Evolutionary conservation across 2,113 vertebrate genomes (phyloP), one percentile per base, ranked within the genome.

Genomic region (Erythrocercus mccallii): DNA sequence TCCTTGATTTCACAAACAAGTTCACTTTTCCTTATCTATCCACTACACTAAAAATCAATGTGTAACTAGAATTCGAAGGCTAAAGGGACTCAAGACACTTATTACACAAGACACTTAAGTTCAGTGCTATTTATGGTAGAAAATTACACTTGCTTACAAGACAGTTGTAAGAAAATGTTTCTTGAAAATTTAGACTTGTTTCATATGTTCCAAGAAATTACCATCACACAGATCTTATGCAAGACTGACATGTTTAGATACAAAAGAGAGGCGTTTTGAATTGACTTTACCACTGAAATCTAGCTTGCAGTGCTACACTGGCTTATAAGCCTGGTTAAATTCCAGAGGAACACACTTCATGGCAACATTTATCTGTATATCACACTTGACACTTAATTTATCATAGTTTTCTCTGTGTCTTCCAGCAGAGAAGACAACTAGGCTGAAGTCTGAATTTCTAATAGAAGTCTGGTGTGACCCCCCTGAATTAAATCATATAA

Each of bases 21-120:
- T 92, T 94, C 65, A 86, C 80, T 92, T 94, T 83, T 73, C 88
- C 88, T 92, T 94, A 92, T 94, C 83, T 92, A 95, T 71, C 77
- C 51, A 68, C 40, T 83, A 62, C 82, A 71, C 68, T 81, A 84
- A 92, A 94, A 95, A 94, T 96, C 90, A 93, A 93, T 76, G 79
- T 58, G 79, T 80, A 95, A 90, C 50, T 77, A 62, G 82, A 92
- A 95, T 16, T 20, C 0, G 0, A 79, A 77, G 31, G 42, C 45
- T 90, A 90, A 92, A 65, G 58, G 30, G 21, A 44, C 56, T 91
- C 76, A 30, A 78, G 80, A 48, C 58, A 81, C 86, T 88, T 90
- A 88, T 78, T 83, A 62, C 69, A 86, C 35, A 56, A 54, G 69
- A 81, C 86, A 58, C 33, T 91, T 76, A 56, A 74, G 8, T 31